Base-by-base conservation (phyloP, 2,797 vertebrate genomes). In the Xyrichtys novacula region DNA sequence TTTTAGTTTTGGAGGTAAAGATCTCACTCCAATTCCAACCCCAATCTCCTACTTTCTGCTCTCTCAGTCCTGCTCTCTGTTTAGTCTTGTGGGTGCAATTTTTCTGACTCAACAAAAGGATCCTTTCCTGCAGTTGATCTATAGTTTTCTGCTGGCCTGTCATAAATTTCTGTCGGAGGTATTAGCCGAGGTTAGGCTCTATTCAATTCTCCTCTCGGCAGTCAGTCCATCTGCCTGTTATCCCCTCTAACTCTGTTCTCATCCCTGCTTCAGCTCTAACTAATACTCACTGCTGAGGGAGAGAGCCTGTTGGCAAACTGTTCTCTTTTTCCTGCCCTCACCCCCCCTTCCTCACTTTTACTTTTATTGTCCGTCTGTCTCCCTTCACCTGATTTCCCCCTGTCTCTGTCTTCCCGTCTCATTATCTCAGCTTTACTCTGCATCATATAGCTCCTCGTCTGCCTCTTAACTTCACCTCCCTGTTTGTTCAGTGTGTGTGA, bases 401-500 rank as follows among this genome's bases (percentile, higher is more conserved):
- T n/a, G 43, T 73, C 29, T 62, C 49, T 46, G 19, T 73, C 28
- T 42, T 49, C 54, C 74, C 25, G 73, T 86, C 77, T 88, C 74
- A 88, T 84, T 83, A 83, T 67, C 68, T 69, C 58, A 67, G 77
- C 72, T 86, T 85, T 83, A 59, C 56, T 72, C 56, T 75, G 52
- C 77, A 26, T 46, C 44, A 25, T 68, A 43, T 66, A 64, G 17
- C 65, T 59, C 23, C 62, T 65, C 54, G 53, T 74, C 59, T 55
- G 50, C 32, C 58, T 59, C 67, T 74, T 72, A 77, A 81, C 73
- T 74, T 85, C 61, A 80, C 56, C 42, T 20, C 29, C 62, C 44
- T 91, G 86, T 93, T 93, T 93, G 87, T 85, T 88, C 85, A 88
- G 65, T 19, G 43, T 85, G 76, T 84, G 74, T 80, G 71, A 78